A percentile compares a stretch with the other conserved stretches of the same genome.
Evolutionary conservation across 1,140 invertebrate genomes (phyloP).

Genomic region (Drosophila neocordata): DNA sequence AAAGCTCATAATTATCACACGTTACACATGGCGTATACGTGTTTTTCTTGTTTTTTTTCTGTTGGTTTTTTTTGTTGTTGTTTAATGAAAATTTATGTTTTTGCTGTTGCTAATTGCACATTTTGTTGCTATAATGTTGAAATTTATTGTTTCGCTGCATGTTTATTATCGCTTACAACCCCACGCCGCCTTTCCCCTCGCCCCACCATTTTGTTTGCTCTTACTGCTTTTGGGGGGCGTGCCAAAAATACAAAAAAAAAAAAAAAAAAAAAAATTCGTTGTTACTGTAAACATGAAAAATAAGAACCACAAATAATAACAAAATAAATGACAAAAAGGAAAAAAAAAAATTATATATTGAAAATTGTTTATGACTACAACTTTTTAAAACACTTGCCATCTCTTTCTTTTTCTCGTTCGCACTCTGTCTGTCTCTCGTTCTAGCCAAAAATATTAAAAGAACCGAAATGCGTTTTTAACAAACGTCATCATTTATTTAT

Average conservation of each 20-base stretch:
- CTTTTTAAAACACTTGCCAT: constrained; percentile 6
- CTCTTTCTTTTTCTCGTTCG: neutral
- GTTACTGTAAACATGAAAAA: neutral
- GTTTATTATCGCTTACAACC: constrained; percentile 58
- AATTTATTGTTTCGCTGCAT: constrained; percentile 73
- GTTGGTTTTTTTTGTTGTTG: constrained; percentile 33
- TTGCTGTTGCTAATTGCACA: constrained; percentile 67
- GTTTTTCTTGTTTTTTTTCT: constrained; percentile 23
- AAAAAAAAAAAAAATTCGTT: constrained; percentile 28
- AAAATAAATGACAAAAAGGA: neutral
- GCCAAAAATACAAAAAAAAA: constrained; percentile 16
- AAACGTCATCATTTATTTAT: constrained; percentile 61
- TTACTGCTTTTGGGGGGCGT: constrained; percentile 6
- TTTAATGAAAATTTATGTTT: constrained; percentile 69
- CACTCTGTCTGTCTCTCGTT: constrained; percentile 23
- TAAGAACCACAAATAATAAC: neutral
- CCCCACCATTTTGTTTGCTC: neutral
- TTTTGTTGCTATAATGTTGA: constrained; percentile 52
- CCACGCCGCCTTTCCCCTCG: neutral
- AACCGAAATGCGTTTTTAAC: constrained; percentile 28
- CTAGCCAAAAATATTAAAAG: constrained; percentile 17
- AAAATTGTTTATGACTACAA: neutral
- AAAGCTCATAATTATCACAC: constrained; percentile 66
- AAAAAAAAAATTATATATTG: neutral
- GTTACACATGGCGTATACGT: constrained; percentile 55